Evolutionary conservation across 2,888 invertebrate species (phyloP).

Genomic region (Chymomyza amoena): DNA sequence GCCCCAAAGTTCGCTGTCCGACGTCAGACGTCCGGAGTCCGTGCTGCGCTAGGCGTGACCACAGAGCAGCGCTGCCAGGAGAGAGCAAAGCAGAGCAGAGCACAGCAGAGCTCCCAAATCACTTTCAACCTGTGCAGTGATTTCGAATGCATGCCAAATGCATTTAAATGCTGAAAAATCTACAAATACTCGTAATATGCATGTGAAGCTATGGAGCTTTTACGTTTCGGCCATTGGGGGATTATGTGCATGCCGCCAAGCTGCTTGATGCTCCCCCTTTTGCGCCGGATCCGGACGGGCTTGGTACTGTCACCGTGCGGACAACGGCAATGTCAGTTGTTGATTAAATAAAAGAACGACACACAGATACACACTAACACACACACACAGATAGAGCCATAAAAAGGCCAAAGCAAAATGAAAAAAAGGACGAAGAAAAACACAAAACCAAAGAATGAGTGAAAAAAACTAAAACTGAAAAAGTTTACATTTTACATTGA

Average conservation of each 20-base stretch:
- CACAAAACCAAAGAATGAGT: neutral
- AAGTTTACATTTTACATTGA: conserved; percentile 46
- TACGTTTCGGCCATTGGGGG: conserved; percentile 53
- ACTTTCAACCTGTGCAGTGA: conserved; percentile 54
- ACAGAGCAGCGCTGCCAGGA: neutral
- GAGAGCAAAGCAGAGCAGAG: neutral
- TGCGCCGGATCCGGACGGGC: conserved; percentile 28
- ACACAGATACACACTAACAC: neutral
- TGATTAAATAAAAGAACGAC: conserved; percentile 62
- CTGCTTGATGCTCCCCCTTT: neutral
- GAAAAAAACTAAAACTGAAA: conserved; percentile 36
- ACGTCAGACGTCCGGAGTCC: neutral
- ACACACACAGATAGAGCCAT: conserved; percentile 10
- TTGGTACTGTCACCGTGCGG: conserved; percentile 51
- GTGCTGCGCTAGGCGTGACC: neutral
- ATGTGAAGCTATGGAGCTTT: conserved; percentile 64
- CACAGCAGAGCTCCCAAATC: conserved; percentile 49
- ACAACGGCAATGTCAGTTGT: conserved; percentile 60
- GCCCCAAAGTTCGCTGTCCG: neutral
- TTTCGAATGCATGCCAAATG: conserved; percentile 31
- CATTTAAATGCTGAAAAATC: conserved; percentile 63
- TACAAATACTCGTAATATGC: conserved; percentile 59
- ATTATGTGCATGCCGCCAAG: conserved; percentile 1
- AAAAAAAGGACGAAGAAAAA: conserved; percentile 29
- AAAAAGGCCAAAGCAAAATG: conserved; percentile 54